Base-by-base conservation (phyloP, 2,113 vertebrate species). In the Emydocephalus ijimae region DNA sequence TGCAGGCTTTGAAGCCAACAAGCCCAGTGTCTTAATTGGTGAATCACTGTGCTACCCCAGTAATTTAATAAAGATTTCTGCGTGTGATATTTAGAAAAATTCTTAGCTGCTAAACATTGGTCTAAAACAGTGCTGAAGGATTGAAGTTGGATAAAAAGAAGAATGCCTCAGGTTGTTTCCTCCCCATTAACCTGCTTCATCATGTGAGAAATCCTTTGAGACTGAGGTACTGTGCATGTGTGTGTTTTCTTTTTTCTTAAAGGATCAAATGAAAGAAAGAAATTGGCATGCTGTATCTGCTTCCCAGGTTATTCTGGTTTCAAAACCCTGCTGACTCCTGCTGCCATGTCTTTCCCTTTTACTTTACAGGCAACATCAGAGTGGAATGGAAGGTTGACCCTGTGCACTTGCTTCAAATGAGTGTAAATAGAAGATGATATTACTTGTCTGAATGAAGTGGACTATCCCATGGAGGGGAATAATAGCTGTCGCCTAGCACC, bases 381-480 rank as follows among this genome's bases (percentile, higher is more conserved):
- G n/a, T 92, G 64, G 90, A 94, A 94, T 95, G 23, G 56, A n/a
- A 64, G 74, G 87, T 87, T 97, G 96, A 97, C 96, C 96, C 92
- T 94, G 56, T 92, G 93, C 94, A 94, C 97, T 97, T 96, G 94
- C 95, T 97, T 97, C 95, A 95, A 95, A 97, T 97, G 96, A 97
- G 96, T 92, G 96, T 96, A 97, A 98, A 97, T 95, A 98, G 96
- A 97, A 97, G 96, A 97, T 94, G 95, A 96, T 97, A 97, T 98
- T 97, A 94, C 97, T 97, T 97, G 96, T 93, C 95, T 96, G 95
- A 97, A 96, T 96, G 94, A 95, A 95, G 92, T 97, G 96, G 96
- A 96, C 97, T 97, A 93, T 98, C 97, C 97, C 97, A 97, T 95
- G 97, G 96, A 97, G 96, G 97, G 95, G 96, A 98, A 98, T 97